These are phyloP conservation scores for Onchidella celtica DNA, from an alignment of 2,888 invertebrate genomes.

Conservation along the genomic window DNA sequence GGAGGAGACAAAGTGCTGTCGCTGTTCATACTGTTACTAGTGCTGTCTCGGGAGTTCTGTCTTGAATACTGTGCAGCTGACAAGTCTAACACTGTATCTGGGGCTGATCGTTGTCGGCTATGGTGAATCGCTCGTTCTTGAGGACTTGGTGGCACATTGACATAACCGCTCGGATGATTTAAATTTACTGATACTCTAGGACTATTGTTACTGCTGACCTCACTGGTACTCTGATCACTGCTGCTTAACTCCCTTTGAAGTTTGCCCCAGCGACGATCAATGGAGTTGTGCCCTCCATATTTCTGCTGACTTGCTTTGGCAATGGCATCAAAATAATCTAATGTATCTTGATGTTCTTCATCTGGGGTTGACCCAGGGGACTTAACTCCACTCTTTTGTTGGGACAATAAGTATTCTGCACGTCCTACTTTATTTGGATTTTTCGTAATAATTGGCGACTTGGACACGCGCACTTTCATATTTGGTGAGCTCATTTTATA, in stretches of 20 bases:
- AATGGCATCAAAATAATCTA: slow-evolving; percentile 15
- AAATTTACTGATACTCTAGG: not conserved
- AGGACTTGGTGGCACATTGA: slow-evolving; percentile 11
- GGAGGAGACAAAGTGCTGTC: slow-evolving; percentile 43
- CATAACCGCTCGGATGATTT: not conserved
- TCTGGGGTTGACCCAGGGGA: not conserved
- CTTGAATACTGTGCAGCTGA: not conserved
- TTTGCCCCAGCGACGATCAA: not conserved
- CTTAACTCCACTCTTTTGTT: slow-evolving; percentile 31
- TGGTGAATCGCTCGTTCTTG: slow-evolving; percentile 26
- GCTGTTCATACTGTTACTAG: not conserved
- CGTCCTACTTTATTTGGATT: slow-evolving; percentile 47
- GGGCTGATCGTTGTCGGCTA: slow-evolving; percentile 37
- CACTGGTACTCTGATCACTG: slow-evolving; percentile 31
- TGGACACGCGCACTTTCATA: slow-evolving; percentile 41
- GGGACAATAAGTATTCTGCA: slow-evolving; percentile 43
- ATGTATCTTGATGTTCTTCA: slow-evolving; percentile 18
- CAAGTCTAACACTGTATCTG: not conserved
- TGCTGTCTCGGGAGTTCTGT: not conserved
- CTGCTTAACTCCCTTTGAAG: slow-evolving; percentile 11
- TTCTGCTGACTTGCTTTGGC: slow-evolving; percentile 23
- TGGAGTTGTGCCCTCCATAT: slow-evolving; percentile 22
- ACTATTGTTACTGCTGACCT: not conserved
- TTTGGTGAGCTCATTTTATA: slow-evolving; percentile 40
- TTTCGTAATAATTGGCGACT: slow-evolving; percentile 39